Percentiles rank a stretch among this genome's conserved stretches.
These are phyloP conservation scores for Lomographa bimaculata DNA, from an alignment of 2,888 invertebrate species.

Conservation along the genomic window DNA sequence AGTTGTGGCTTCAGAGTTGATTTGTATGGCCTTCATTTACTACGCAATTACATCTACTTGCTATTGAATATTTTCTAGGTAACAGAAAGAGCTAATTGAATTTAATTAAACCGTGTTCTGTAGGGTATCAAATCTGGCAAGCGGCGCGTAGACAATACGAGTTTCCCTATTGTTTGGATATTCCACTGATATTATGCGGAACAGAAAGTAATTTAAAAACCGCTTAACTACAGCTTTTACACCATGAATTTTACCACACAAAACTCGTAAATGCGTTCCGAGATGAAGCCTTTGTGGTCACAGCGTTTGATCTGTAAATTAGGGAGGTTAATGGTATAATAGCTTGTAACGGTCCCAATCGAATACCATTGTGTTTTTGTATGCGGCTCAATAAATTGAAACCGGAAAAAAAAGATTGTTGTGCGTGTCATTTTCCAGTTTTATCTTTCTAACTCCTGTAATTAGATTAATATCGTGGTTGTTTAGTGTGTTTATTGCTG, in stretches of 20 bases:
- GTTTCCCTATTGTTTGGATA: slow-evolving; percentile 30
- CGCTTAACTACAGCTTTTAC: slow-evolving; percentile 59
- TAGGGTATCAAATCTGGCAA: slow-evolving; percentile 14
- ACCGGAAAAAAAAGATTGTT: slow-evolving; percentile 50
- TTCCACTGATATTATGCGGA: slow-evolving; percentile 43
- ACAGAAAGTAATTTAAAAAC: slow-evolving; percentile 64
- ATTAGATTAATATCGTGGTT: slow-evolving; percentile 38
- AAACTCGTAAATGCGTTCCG: slow-evolving; percentile 63
- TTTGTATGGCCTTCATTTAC: slow-evolving; percentile 20
- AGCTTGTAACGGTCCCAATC: slow-evolving; percentile 72
- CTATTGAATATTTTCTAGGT: slow-evolving; percentile 18
- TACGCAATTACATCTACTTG: slow-evolving; percentile 15
- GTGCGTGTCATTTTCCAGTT: slow-evolving; percentile 47
- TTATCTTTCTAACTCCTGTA: slow-evolving; percentile 43
- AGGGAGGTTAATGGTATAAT: slow-evolving; percentile 75
- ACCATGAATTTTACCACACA: slow-evolving; percentile 66
- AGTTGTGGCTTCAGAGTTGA: slow-evolving; percentile 11
- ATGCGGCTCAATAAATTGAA: slow-evolving; percentile 50
- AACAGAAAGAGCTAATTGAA: slow-evolving; percentile 12
- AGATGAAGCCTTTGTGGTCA: slow-evolving; percentile 76
- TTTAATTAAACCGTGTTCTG: slow-evolving; percentile 15
- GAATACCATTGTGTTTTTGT: slow-evolving; percentile 66
- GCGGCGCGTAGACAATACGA: slow-evolving; percentile 28
- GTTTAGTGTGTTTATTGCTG: too few species aligned
- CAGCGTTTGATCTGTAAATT: slow-evolving; percentile 76